Conservation (phyloP, 2,888 invertebrate genomes). For the Caenorhabditis drosophilae region DNA sequence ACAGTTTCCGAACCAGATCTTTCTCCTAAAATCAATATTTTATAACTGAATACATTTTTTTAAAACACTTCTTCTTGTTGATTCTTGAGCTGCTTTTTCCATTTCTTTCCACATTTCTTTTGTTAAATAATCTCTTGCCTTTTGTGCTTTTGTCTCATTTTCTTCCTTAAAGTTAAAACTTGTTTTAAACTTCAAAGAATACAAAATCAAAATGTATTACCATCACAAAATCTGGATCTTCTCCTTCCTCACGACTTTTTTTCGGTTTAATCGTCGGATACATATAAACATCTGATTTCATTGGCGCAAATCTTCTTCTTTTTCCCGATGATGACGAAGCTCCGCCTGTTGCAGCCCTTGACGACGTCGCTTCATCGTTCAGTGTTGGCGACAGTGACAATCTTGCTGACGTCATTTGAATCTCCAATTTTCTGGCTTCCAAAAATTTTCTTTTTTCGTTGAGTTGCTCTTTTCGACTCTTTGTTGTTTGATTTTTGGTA, state of each 20-base stretch:
- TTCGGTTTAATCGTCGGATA: neutral
- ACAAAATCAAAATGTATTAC: too few species aligned
- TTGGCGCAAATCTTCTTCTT: neutral
- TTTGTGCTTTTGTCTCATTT: constrained; percentile 1
- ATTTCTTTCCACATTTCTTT: neutral
- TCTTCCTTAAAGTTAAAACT: neutral
- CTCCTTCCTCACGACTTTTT: neutral
- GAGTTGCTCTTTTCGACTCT: neutral
- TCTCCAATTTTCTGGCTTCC: neutral
- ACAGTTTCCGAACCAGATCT: neutral
- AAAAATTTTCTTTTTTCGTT: neutral
- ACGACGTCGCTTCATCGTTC: neutral
- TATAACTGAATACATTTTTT: neutral
- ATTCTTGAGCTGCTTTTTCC: neutral
- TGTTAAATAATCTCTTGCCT: neutral
- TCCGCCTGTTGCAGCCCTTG: neutral
- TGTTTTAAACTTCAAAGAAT: neutral
- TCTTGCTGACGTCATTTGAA: neutral
- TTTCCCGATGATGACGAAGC: too few species aligned
- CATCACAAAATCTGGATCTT: neutral
- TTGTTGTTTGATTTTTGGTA: too few species aligned
- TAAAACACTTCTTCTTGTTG: neutral
- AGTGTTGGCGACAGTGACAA: neutral
- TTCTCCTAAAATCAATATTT: neutral
- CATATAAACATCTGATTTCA: neutral